These are phyloP conservation scores for Dusona sp. DNA, from an alignment of 2,888 invertebrate genomes.

Conservation along the genomic window DNA sequence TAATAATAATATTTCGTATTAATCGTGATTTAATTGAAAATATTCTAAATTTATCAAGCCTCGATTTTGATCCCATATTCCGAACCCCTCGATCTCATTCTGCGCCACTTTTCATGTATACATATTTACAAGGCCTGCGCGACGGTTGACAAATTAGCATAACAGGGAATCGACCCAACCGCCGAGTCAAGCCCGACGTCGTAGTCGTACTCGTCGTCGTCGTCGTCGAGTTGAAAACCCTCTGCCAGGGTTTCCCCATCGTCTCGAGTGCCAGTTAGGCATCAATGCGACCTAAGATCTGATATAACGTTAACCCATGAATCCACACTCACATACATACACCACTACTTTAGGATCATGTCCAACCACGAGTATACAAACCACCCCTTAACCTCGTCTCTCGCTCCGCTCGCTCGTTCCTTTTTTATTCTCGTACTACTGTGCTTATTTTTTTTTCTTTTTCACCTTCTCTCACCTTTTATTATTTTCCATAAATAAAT, in stretches of 20 bases:
- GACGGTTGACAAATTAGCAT: constrained; percentile 84
- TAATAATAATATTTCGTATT: background rate
- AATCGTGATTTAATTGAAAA: background rate
- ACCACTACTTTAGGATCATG: constrained; percentile 12
- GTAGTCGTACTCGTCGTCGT: constrained; percentile 31
- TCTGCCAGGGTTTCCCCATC: constrained; percentile 73
- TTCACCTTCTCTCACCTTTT: constrained; percentile 47
- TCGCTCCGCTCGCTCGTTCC: constrained; percentile 8
- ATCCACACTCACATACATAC: constrained; percentile 5
- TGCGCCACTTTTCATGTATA: constrained; percentile 50
- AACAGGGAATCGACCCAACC: constrained; percentile 83
- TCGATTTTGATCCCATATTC: constrained; percentile 8
- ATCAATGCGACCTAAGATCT: constrained; percentile 80
- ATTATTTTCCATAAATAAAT: constrained; percentile 61
- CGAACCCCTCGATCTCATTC: constrained; percentile 14
- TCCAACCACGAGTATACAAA: constrained; percentile 34
- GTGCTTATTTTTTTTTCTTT: constrained; percentile 17
- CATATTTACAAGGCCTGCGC: constrained; percentile 40
- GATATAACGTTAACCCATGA: constrained; percentile 70
- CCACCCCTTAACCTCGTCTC: constrained; percentile 51
- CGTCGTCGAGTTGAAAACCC: constrained; percentile 71
- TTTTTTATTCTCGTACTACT: constrained; percentile 48
- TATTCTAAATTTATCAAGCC: constrained; percentile 33
- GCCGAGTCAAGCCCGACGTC: constrained; percentile 78
- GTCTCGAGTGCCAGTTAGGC: constrained; percentile 83